Conservation (phyloP, 2,888 invertebrate genomes). For the Papilio protenor region DNA sequence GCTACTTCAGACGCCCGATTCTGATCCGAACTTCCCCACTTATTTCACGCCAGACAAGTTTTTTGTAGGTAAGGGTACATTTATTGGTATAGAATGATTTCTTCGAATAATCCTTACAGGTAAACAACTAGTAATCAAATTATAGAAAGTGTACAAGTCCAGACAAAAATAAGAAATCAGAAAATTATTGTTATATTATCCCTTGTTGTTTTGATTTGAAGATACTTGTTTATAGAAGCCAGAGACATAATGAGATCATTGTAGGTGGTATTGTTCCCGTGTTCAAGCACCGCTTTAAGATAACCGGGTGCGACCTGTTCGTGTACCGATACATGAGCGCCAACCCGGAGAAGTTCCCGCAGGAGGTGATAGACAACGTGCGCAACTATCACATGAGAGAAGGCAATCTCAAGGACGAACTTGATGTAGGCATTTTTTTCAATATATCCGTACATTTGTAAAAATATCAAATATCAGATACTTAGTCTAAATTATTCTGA, state of each 20-base stretch:
- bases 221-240: not conserved
- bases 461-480: not conserved
- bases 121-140: not conserved
- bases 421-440: constrained; percentile 63
- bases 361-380: constrained; percentile 87
- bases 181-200: not conserved
- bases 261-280: constrained; percentile 82
- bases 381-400: constrained; percentile 87
- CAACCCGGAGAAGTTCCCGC: constrained; percentile 89
- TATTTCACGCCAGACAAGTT: constrained; percentile 92
- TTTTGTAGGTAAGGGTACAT: constrained; percentile 86
- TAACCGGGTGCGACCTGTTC: constrained; percentile 90
- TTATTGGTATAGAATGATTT: not conserved
- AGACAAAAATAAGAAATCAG: not conserved
- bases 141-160: not conserved
- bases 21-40: constrained; percentile 87
- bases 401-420: constrained; percentile 85
- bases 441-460: constrained; percentile 7
- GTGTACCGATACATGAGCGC: constrained; percentile 91
- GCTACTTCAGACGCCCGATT: constrained; percentile 87
- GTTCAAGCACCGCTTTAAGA: constrained; percentile 90
- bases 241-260: not conserved
- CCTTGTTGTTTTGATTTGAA: not conserved
- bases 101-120: not conserved
- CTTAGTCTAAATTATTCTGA: not conserved